Evolutionary conservation across 1,140 invertebrate species (phyloP).

Genomic region (Nymphalis io): DNA sequence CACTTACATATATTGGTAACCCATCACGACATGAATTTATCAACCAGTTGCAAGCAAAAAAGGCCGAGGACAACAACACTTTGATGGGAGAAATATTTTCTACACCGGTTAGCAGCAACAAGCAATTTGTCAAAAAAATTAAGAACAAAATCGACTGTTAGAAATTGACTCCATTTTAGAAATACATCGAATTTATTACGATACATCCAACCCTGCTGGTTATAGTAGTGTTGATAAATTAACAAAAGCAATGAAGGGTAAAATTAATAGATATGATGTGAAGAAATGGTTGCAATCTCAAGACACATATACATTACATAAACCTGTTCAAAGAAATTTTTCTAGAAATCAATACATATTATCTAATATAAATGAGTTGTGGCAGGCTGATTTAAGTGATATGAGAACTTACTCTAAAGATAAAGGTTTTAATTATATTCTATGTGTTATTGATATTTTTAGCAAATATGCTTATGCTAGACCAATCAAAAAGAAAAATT

Average conservation of each 20-base stretch:
- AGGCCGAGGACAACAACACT: no score
- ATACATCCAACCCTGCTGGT: constrained; percentile 37
- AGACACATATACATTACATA: constrained; percentile 41
- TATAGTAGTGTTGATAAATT: not conserved
- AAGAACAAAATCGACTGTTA: constrained; percentile 37
- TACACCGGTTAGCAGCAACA: no score
- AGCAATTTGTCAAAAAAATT: no score
- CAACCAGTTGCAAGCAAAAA: no score
- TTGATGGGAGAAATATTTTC: no score
- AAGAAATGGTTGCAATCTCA: constrained; percentile 40
- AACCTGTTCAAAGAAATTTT: constrained; percentile 21
- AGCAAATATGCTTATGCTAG: constrained; percentile 65
- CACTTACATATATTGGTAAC: no score
- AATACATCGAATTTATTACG: constrained; percentile 41
- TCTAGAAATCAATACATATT: constrained; percentile 56
- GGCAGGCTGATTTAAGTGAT: constrained; percentile 43
- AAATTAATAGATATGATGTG: constrained; percentile 37
- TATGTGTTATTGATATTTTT: constrained; percentile 58
- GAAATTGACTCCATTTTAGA: constrained; percentile 44
- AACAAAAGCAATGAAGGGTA: constrained; percentile 13
- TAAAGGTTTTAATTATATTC: constrained; percentile 36
- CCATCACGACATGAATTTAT: no score
- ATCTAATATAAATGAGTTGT: constrained; percentile 38
- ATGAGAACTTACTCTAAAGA: constrained; percentile 41
- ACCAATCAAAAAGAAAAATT: constrained; percentile 42